Evolutionary conservation across 2,888 invertebrate genomes (phyloP).

Genomic region (Microctonus brassicae): DNA sequence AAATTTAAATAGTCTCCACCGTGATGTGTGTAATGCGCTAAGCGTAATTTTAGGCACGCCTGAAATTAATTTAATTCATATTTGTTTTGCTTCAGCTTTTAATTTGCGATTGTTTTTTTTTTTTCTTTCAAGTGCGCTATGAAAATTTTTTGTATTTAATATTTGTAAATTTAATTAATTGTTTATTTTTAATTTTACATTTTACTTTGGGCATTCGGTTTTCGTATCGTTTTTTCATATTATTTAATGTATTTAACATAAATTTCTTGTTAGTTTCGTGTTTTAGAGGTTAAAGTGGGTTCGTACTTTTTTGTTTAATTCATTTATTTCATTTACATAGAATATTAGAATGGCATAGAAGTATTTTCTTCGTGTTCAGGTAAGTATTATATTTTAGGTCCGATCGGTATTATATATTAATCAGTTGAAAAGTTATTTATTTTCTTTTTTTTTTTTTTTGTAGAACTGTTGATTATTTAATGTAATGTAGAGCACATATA

Average conservation of each 20-base stretch:
- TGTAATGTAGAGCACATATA: background rate
- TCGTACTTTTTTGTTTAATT: background rate
- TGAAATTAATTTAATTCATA: slow-evolving; percentile 10
- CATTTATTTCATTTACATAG: background rate
- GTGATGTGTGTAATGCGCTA: background rate
- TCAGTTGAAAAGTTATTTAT: slow-evolving; percentile 46
- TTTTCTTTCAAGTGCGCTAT: background rate
- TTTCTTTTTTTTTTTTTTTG: slow-evolving; percentile 42
- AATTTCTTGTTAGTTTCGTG: background rate
- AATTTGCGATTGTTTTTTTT: background rate
- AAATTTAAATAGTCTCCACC: background rate
- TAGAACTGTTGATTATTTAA: slow-evolving; percentile 23
- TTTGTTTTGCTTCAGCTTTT: slow-evolving; percentile 19
- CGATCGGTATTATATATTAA: slow-evolving; percentile 23
- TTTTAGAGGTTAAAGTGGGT: background rate
- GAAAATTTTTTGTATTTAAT: background rate
- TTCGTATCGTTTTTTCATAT: background rate
- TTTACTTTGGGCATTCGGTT: slow-evolving; percentile 19
- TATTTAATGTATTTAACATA: slow-evolving; percentile 9
- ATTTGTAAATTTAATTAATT: background rate
- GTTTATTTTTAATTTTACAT: slow-evolving; percentile 8
- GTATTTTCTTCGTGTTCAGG: background rate
- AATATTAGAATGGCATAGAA: background rate
- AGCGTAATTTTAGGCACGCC: slow-evolving; percentile 7
- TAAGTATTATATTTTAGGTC: slow-evolving; percentile 45